Evolutionary conservation across 2,888 invertebrate genomes (phyloP).

Genomic region (Eupithecia abbreviata): DNA sequence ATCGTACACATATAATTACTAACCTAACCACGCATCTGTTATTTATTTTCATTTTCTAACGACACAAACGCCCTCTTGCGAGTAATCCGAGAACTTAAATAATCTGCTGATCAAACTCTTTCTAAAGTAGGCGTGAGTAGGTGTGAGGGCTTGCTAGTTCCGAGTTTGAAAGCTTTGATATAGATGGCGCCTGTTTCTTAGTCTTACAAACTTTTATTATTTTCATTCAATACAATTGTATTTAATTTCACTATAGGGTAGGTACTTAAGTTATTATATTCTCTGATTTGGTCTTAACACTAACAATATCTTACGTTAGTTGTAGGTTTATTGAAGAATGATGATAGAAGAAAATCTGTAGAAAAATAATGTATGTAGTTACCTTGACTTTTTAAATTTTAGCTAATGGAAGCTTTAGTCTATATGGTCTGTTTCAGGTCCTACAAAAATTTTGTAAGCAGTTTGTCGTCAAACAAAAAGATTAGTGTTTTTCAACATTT

Average conservation of each 20-base stretch:
- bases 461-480: too few species aligned
- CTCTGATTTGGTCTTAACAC: too few species aligned
- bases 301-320: too few species aligned
- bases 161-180: conserved; percentile 8
- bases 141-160: not conserved
- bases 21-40: not conserved
- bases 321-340: too few species aligned
- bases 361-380: not conserved
- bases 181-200: conserved; percentile 9
- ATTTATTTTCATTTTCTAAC: not conserved
- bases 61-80: not conserved
- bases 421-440: too few species aligned
- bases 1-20: not conserved
- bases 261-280: too few species aligned
- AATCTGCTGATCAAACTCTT: conserved; percentile 1
- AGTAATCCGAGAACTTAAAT: not conserved
- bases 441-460: too few species aligned
- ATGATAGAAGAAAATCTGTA: not conserved
- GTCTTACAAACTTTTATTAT: not conserved
- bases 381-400: too few species aligned
- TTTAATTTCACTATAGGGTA: not conserved
- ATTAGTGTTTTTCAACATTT: too few species aligned
- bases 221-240: not conserved
- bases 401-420: too few species aligned
- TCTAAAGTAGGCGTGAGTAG: not conserved